A percentile compares a stretch with the other conserved stretches of the same genome.
phyloP scores from a whole-genome alignment of 2,888 invertebrate species.

The Conus canariensis region DNA sequence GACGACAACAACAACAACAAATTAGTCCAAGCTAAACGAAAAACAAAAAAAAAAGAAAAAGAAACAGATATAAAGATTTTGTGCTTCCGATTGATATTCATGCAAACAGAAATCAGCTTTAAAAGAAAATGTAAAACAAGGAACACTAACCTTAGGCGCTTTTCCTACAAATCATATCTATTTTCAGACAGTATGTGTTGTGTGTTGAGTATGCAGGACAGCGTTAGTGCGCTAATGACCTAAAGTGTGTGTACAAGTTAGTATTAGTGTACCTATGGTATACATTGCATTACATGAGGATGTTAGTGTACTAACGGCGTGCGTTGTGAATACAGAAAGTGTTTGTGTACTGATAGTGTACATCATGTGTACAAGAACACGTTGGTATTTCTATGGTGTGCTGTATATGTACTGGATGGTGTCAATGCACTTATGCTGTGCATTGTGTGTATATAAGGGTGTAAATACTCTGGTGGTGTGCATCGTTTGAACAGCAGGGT shows the following conservation, averaged over 20 bases:
- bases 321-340: neutral
- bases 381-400: too few species aligned
- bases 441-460: neutral
- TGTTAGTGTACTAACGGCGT: neutral
- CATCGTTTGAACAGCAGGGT: neutral
- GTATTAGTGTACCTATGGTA: too few species aligned
- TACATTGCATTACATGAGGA: neutral
- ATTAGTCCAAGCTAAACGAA: too few species aligned
- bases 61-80: too few species aligned
- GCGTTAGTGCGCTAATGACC: neutral
- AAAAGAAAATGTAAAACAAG: too few species aligned
- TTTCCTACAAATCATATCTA: too few species aligned
- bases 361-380: neutral
- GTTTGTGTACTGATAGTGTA: neutral
- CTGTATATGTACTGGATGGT: neutral
- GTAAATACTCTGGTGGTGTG: neutral
- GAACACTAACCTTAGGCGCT: too few species aligned
- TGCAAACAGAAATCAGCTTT: too few species aligned
- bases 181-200: neutral
- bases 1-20: too few species aligned
- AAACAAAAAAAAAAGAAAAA: too few species aligned
- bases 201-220: neutral
- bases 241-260: too few species aligned
- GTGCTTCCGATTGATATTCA: too few species aligned
- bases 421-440: neutral